Evolutionary conservation across 1,140 invertebrate species (phyloP).

Genomic region (Papilio helenus): DNA sequence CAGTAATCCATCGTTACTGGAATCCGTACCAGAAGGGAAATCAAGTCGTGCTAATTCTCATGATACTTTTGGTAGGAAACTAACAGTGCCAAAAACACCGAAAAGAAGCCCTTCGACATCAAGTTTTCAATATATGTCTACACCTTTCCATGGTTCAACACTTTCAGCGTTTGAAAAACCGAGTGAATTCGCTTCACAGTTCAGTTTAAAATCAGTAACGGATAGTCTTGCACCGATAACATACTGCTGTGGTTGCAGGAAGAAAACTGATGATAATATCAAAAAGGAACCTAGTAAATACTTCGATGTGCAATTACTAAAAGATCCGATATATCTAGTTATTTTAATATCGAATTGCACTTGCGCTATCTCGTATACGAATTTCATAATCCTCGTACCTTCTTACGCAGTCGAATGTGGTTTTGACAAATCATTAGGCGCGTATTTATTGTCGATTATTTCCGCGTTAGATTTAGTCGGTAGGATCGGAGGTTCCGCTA

Average conservation of each 20-base stretch:
- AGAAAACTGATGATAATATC: constrained; percentile 69
- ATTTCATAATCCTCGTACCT: constrained; percentile 91
- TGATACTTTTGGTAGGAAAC: constrained; percentile 67
- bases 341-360: constrained; percentile 93
- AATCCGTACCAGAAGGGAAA: constrained; percentile 72
- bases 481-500: constrained; percentile 90
- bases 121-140: constrained; percentile 92
- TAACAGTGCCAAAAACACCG: constrained; percentile 76
- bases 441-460: constrained; percentile 90
- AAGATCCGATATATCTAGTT: constrained; percentile 91
- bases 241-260: constrained; percentile 74
- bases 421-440: constrained; percentile 87
- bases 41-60: constrained; percentile 61
- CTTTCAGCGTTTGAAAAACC: constrained; percentile 89
- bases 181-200: constrained; percentile 89
- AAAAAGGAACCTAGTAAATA: constrained; percentile 85
- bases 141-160: constrained; percentile 92
- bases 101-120: constrained; percentile 89
- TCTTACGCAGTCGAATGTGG: constrained; percentile 87
- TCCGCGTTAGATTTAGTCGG: constrained; percentile 91
- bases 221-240: constrained; percentile 81
- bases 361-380: constrained; percentile 93
- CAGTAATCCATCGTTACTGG: constrained; percentile 65
- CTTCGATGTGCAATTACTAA: constrained; percentile 89
- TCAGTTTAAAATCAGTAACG: constrained; percentile 87